Conservation (phyloP, 2,888 invertebrate species). For the Phragmatobia fuliginosa region DNA sequence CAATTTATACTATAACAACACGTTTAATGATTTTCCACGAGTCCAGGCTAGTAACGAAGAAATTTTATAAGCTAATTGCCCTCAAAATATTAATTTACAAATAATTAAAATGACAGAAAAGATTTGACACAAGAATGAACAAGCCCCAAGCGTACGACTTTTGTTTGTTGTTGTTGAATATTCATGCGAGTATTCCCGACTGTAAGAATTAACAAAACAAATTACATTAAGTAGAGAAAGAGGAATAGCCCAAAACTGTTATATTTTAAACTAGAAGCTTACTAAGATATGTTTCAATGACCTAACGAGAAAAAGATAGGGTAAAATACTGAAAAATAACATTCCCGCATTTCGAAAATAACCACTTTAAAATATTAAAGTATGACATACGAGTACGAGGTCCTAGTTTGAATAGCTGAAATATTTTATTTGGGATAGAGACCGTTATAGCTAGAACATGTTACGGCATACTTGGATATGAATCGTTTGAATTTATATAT, state of each 20-base stretch:
- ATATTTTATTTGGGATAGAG: neutral
- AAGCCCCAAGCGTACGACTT: neutral
- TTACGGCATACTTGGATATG: neutral
- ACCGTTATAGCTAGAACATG: neutral
- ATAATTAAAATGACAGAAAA: neutral
- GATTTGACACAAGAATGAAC: neutral
- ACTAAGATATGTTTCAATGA: neutral
- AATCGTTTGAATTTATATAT: neutral
- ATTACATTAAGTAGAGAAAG: neutral
- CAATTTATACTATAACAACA: too few species aligned
- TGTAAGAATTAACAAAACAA: neutral
- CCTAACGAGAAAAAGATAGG: neutral
- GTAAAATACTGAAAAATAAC: neutral
- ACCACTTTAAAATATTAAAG: constrained; percentile 1
- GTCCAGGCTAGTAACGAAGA: neutral
- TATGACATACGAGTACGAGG: neutral
- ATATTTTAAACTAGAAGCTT: neutral
- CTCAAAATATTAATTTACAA: neutral
- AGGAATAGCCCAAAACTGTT: neutral
- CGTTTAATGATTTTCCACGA: neutral
- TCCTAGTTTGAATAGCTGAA: neutral
- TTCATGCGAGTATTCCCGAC: neutral
- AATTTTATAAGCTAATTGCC: neutral
- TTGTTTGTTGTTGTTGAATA: neutral
- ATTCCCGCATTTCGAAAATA: neutral